Base-by-base conservation (phyloP, 2,797 vertebrate species). In the Peromyscus nudipes region DNA sequence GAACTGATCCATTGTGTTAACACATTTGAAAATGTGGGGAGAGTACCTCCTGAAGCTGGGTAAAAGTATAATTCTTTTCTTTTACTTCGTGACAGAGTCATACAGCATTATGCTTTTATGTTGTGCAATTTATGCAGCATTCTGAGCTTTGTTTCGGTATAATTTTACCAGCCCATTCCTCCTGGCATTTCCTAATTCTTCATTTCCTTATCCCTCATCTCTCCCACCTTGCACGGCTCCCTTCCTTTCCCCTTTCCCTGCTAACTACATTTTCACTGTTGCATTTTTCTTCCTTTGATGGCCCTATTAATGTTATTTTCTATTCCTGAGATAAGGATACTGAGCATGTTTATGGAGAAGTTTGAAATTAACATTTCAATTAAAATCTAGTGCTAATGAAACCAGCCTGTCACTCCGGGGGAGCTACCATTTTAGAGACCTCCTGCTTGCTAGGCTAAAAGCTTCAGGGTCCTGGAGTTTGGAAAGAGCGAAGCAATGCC, bases 291-390 rank as follows among this genome's bases (percentile, higher is more conserved):
- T 6, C 10, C 23, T 29, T n/a, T 52, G 83, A 86, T 25, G 17
- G 29, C 67, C 27, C 40, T 23, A 34, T 85, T 84, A 77, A 73
- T 40, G 49, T 86, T 64, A 55, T 62, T 96, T 95, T 83, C 52
- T 29, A 75, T 91, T 95, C 92, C 79, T 62, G 76, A 89, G 57
- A 71, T 86, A 67, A 96, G 87, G n/a, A 81, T 84, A 85, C 49
- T 83, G 76, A 64, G 62, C 25, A 34, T 17, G 67, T 83, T 79
- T 40, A 52, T 64, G 25, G 29, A 90, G 64, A 83, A 23, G 79
- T 94, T 82, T 89, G 73, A 71, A 67, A 95, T 94, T 81, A 80
- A 86, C 46, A 76, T 77, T 96, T 89, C 57, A 71, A 57, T 77
- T 95, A 89, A 92, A 90, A 52, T 40, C 27, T 43, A 0, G 79